Percentiles rank a stretch among this genome's conserved stretches.
phyloP scores from a whole-genome alignment of 2,888 invertebrate genomes.

The Drosophila quinaria region DNA sequence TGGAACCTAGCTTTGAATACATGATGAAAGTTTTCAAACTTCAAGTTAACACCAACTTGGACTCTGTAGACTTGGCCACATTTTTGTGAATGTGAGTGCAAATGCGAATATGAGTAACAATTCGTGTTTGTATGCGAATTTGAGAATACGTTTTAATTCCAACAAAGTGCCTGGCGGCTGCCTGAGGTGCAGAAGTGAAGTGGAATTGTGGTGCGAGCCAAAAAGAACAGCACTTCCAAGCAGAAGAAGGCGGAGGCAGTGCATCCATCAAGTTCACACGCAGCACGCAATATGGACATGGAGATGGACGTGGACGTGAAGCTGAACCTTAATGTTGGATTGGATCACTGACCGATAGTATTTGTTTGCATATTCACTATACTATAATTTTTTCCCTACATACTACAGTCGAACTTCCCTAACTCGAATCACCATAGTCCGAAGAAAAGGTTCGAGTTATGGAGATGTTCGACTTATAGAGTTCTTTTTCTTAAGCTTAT shows the following conservation, averaged over 20 bases:
- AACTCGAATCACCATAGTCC: too few species aligned
- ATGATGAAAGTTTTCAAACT: background rate
- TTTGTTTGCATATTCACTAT: background rate
- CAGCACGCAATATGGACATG: constrained; percentile 50
- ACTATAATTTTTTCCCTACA: background rate
- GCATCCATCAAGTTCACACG: constrained; percentile 80
- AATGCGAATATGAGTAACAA: constrained; percentile 11
- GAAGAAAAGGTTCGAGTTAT: too few species aligned
- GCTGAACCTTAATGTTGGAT: constrained; percentile 5
- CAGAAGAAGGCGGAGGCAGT: constrained; percentile 62
- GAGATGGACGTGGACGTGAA: constrained; percentile 11
- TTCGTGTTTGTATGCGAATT: too few species aligned
- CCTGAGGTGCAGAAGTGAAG: constrained; percentile 23
- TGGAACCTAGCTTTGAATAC: too few species aligned
- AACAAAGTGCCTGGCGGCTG: constrained; percentile 62
- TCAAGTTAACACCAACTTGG: background rate
- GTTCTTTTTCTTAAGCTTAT: too few species aligned
- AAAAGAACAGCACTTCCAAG: constrained; percentile 15
- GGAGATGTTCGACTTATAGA: too few species aligned
- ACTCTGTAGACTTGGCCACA: background rate
- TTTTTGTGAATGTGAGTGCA: constrained; percentile 4
- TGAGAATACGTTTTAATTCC: constrained; percentile 61
- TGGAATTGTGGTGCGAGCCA: background rate
- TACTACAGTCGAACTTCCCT: too few species aligned
- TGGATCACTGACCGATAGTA: constrained; percentile 14